Conservation (phyloP, 1,140 invertebrate genomes). For the Meloidogyne floridensis region DNA sequence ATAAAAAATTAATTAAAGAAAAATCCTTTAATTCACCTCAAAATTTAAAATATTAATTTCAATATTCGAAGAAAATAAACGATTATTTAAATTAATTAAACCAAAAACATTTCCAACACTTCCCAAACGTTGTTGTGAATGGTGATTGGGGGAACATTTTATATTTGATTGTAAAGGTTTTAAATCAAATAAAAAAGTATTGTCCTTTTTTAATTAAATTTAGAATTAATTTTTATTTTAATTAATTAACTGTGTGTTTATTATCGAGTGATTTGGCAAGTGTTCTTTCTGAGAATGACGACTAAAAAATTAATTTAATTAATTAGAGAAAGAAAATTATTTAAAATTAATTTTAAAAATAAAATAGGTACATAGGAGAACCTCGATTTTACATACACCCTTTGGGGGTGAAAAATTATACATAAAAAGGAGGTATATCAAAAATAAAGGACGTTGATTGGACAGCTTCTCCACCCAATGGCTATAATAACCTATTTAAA, state of each 20-base stretch:
- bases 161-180: background rate
- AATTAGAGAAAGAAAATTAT: too few species aligned
- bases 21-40: background rate
- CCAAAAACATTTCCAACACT: background rate
- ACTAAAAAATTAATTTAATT: background rate
- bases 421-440: too few species aligned
- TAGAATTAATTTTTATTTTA: background rate
- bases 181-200: background rate
- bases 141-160: background rate
- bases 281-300: background rate
- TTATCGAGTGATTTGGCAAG: background rate
- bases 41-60: background rate
- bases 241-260: background rate
- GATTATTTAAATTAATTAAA: background rate
- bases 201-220: background rate
- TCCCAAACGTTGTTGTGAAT: conserved; percentile 1
- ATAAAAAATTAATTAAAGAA: background rate
- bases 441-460: too few species aligned
- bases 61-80: background rate
- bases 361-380: too few species aligned
- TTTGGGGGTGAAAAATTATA: too few species aligned
- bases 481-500: too few species aligned
- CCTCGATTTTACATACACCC: too few species aligned
- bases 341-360: too few species aligned
- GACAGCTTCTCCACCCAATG: too few species aligned